Percentiles rank a stretch among this genome's conserved stretches.
Conservation (phyloP, 2,797 vertebrate species). For the Thalassophryne amazonica region DNA sequence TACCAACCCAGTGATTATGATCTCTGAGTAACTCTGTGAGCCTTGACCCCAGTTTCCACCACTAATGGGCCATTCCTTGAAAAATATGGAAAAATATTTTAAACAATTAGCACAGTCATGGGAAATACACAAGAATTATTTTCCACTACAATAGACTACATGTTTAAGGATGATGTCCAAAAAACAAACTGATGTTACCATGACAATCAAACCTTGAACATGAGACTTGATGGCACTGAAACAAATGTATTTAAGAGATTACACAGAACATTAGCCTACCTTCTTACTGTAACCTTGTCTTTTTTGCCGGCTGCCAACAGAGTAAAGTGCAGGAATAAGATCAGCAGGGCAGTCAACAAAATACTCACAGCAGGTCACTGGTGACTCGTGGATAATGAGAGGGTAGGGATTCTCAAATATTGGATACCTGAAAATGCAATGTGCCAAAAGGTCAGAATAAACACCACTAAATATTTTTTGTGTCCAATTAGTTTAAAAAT, state of each 20-base stretch:
- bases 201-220: no score
- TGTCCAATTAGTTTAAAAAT: no score
- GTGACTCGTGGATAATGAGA: constrained; percentile 94
- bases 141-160: no score
- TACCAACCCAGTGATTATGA: constrained; percentile 96
- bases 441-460: not conserved
- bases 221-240: no score
- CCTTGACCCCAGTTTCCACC: constrained; percentile 97
- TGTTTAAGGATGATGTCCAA: no score
- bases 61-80: constrained; percentile 94
- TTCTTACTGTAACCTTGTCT: constrained; percentile 98
- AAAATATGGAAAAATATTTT: constrained; percentile 32
- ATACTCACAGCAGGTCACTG: constrained; percentile 97
- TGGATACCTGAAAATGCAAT: constrained; percentile 86
- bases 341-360: constrained; percentile 95
- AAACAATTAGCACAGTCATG: not conserved
- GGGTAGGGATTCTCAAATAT: constrained; percentile 98
- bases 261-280: constrained; percentile 66
- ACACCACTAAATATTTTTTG: no score
- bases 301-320: constrained; percentile 92
- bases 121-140: no score
- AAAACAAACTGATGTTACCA: no score
- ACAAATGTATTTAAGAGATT: not conserved
- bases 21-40: constrained; percentile 94
- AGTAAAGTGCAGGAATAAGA: constrained; percentile 96